phyloP scores from a whole-genome alignment of 2,888 invertebrate genomes.

The Caradrina clavipalpis region DNA sequence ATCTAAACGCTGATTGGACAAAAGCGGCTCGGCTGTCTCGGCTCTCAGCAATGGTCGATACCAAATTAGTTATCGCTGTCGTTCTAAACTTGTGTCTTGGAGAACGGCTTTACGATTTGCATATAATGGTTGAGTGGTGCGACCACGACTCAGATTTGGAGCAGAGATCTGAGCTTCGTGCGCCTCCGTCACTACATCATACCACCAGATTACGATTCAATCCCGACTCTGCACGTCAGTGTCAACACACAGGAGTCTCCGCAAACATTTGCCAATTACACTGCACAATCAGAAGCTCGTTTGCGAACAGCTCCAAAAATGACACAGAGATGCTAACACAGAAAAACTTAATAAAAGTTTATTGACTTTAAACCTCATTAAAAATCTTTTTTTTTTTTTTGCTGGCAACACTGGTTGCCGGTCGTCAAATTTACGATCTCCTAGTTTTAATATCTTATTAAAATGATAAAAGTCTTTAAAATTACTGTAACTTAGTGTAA shows the following conservation, averaged over 20 bases:
- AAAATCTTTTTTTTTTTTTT: too few species aligned
- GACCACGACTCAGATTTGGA: slow-evolving; percentile 86
- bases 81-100: slow-evolving; percentile 74
- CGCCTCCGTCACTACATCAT: slow-evolving; percentile 74
- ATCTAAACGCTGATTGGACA: slow-evolving; percentile 52
- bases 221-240: slow-evolving; percentile 62
- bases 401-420: too few species aligned
- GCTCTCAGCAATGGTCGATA: slow-evolving; percentile 32
- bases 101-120: slow-evolving; percentile 81
- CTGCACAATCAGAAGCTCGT: slow-evolving; percentile 65
- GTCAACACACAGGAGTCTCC: slow-evolving; percentile 32
- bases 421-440: too few species aligned
- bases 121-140: slow-evolving; percentile 84
- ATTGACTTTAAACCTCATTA: slow-evolving; percentile 77
- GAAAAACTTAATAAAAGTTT: slow-evolving; percentile 73
- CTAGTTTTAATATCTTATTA: too few species aligned
- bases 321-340: slow-evolving; percentile 62
- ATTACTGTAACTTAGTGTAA: too few species aligned
- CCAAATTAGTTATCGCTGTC: slow-evolving; percentile 74
- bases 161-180: slow-evolving; percentile 83
- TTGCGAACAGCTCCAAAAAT: slow-evolving; percentile 61
- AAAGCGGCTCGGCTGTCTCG: slow-evolving; percentile 36
- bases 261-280: slow-evolving; percentile 67
- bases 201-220: slow-evolving; percentile 75
- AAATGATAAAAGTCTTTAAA: too few species aligned